These are phyloP conservation scores for Volucella inflata DNA, from an alignment of 2,888 invertebrate species.

Conservation along the genomic window DNA sequence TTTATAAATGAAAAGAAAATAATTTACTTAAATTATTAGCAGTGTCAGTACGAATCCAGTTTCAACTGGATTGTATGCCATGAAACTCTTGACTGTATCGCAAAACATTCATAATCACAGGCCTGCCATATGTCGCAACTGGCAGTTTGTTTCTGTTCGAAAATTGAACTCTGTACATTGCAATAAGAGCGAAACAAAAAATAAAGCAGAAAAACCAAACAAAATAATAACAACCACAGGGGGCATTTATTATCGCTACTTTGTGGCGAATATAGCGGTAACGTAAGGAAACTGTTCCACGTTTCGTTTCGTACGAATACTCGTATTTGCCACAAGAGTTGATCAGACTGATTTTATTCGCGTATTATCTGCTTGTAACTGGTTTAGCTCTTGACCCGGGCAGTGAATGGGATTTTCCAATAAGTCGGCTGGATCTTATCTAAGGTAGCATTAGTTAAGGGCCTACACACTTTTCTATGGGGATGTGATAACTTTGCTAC, in stretches of 20 bases:
- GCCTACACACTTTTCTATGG: background rate
- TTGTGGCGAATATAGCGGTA: slow-evolving; percentile 48
- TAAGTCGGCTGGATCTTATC: slow-evolving; percentile 12
- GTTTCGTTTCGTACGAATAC: slow-evolving; percentile 20
- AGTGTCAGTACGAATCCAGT: slow-evolving; percentile 21
- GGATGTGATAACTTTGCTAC: slow-evolving; percentile 41
- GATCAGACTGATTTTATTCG: background rate
- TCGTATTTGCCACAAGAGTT: slow-evolving; percentile 15
- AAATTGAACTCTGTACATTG: slow-evolving; percentile 64
- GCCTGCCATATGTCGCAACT: slow-evolving; percentile 69
- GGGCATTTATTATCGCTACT: slow-evolving; percentile 68
- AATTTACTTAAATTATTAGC: slow-evolving; percentile 48
- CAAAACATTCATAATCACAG: slow-evolving; percentile 67
- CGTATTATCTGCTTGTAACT: background rate
- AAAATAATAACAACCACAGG: slow-evolving; percentile 71
- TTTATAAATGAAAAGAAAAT: slow-evolving; percentile 57
- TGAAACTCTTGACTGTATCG: slow-evolving; percentile 64
- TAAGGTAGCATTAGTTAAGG: slow-evolving; percentile 13
- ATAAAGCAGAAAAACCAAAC: background rate
- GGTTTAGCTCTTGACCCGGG: background rate
- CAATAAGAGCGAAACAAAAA: slow-evolving; percentile 45
- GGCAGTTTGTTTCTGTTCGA: slow-evolving; percentile 42
- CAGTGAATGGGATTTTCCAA: slow-evolving; percentile 21
- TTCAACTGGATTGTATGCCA: slow-evolving; percentile 51
- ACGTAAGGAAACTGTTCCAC: slow-evolving; percentile 22